Evolutionary conservation across 2,797 vertebrate genomes (phyloP).

Genomic region (Acanthurus leucopareius): DNA sequence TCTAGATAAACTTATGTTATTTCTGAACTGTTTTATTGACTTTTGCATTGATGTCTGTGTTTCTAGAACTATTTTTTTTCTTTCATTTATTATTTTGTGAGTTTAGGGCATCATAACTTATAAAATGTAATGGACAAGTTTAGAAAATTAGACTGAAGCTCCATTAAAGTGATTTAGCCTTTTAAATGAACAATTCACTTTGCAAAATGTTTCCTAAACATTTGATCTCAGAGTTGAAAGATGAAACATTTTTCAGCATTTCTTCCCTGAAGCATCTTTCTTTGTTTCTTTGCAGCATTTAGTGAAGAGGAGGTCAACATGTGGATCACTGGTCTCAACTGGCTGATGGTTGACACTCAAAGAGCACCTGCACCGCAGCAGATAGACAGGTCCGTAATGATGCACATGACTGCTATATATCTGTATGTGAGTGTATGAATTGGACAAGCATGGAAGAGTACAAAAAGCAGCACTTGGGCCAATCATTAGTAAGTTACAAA

Average conservation of each 20-base stretch:
- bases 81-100: background rate
- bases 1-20: too few species aligned
- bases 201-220: background rate
- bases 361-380: slow-evolving; percentile 86
- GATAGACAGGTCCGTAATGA: slow-evolving; percentile 83
- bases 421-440: too few species aligned
- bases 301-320: slow-evolving; percentile 91
- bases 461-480: too few species aligned
- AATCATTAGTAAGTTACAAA: too few species aligned
- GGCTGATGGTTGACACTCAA: slow-evolving; percentile 88
- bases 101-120: background rate
- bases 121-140: background rate
- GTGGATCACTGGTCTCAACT: slow-evolving; percentile 89
- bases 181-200: background rate
- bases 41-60: background rate
- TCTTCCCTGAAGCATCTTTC: background rate
- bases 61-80: background rate
- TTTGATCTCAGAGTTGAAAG: background rate
- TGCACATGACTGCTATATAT: background rate
- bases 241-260: background rate
- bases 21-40: too few species aligned
- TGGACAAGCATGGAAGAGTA: too few species aligned
- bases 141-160: background rate
- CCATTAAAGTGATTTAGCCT: background rate
- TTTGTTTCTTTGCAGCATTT: slow-evolving; percentile 82